Base-by-base conservation (phyloP, 2,797 vertebrate species). In the Phrynocephalus guinanensis region DNA sequence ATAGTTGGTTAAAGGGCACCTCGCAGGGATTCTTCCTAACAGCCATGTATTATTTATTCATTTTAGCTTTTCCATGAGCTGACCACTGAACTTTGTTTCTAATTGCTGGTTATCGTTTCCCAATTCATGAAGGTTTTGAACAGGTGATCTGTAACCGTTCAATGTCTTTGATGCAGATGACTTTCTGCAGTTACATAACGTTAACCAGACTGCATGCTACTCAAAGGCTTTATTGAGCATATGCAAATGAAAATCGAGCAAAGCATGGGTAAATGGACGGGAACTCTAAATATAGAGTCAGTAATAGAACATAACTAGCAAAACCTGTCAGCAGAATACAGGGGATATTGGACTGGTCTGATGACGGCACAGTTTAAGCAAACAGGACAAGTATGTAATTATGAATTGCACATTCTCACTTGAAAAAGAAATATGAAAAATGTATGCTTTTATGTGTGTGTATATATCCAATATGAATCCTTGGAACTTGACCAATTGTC, bases 1-100 rank as follows among this genome's bases (percentile, higher is more conserved):
- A 63, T 91, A 89, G 78, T 84, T 94, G 94, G 93, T 93, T 92
- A 94, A 95, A 95, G 92, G 94, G 88, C 89, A 93, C 90, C 92
- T 95, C 89, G 93, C 93, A 94, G 92, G 95, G 44, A 33, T 92
- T 92, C 0, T 63, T 73, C 50, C 70, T 86, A 93, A 90, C 83
- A 92, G 87, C 89, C 88, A 63, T 44, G 44, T 0, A 56, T 87
- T 88, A 2, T 93, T 93, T 89, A 66, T 76, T 52, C 30, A 63
- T 85, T 87, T 4, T 79, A 80, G 2, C 26, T 79, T 82, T 92
- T 91, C 44, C 86, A 38, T 84, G 15, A 75, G 86, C 85, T 0
- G 5, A 11, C 86, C 78, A 85, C 84, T 52, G 88, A 82, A 82
- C 72, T 91, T 84, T 85, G 80, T 52, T 79, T 87, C 71, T 56